Evolutionary conservation across 2,113 vertebrate genomes (phyloP).

Genomic region (Platysternon megacephalum): DNA sequence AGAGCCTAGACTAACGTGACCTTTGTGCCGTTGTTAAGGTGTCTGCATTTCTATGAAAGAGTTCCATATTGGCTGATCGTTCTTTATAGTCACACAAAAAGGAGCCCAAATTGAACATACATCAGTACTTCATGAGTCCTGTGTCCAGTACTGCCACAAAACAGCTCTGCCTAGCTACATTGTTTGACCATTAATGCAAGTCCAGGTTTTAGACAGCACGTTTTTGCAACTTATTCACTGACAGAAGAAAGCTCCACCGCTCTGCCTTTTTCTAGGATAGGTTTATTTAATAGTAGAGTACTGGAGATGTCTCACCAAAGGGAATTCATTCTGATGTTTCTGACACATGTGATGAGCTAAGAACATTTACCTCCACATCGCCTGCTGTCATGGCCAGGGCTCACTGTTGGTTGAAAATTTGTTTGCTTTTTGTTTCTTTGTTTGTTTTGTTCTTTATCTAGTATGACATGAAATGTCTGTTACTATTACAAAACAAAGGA

Average conservation of each 20-base stretch:
- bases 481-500: neutral
- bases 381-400: neutral
- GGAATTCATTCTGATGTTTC: neutral
- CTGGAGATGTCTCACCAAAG: neutral
- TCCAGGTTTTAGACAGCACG: neutral
- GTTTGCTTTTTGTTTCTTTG: neutral
- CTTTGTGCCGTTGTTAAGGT: neutral
- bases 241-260: neutral
- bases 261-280: neutral
- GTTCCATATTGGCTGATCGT: neutral
- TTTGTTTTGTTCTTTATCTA: neutral
- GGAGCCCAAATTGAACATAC: neutral
- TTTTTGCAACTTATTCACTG: neutral
- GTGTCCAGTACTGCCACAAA: neutral
- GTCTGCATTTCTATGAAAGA: neutral
- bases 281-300: neutral
- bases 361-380: neutral
- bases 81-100: neutral
- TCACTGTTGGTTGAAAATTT: neutral
- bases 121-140: neutral
- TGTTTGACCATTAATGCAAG: neutral
- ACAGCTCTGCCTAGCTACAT: neutral
- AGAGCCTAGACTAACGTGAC: neutral
- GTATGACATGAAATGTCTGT: neutral
- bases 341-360: neutral